These are phyloP conservation scores for Tyria jacobaeae DNA, from an alignment of 2,888 invertebrate species.

Conservation along the genomic window DNA sequence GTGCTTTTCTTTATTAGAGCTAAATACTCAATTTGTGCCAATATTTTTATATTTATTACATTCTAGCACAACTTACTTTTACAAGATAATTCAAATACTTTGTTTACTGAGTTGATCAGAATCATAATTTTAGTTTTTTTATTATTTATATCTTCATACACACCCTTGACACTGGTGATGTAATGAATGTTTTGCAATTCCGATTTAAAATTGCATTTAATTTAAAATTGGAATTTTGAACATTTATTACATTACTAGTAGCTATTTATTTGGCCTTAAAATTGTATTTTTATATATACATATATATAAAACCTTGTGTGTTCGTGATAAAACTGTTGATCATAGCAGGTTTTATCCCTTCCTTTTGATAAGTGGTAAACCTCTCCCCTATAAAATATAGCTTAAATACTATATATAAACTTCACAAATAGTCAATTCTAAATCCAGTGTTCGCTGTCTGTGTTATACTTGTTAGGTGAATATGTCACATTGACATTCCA, in stretches of 20 bases:
- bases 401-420: constrained; percentile 22
- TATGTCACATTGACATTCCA: constrained; percentile 63
- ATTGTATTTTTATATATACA: not conserved
- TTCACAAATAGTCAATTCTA: constrained; percentile 29
- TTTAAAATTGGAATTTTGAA: too few species aligned
- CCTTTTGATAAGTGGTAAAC: constrained; percentile 35
- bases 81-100: constrained; percentile 33
- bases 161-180: not conserved
- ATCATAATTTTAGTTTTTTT: not conserved
- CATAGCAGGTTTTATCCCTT: not conserved
- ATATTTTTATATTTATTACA: constrained; percentile 57
- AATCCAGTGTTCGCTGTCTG: constrained; percentile 71
- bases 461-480: constrained; percentile 62
- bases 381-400: constrained; percentile 22
- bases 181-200: not conserved
- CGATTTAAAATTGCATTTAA: too few species aligned
- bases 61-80: constrained; percentile 53
- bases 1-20: constrained; percentile 59
- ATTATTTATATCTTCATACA: not conserved
- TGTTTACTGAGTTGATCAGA: constrained; percentile 21
- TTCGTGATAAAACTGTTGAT: constrained; percentile 33
- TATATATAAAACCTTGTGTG: not conserved
- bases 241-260: not conserved
- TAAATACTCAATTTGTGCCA: constrained; percentile 80
- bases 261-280: not conserved